Conservation (phyloP, 2,888 invertebrate genomes). For the Plutella xylostella region DNA sequence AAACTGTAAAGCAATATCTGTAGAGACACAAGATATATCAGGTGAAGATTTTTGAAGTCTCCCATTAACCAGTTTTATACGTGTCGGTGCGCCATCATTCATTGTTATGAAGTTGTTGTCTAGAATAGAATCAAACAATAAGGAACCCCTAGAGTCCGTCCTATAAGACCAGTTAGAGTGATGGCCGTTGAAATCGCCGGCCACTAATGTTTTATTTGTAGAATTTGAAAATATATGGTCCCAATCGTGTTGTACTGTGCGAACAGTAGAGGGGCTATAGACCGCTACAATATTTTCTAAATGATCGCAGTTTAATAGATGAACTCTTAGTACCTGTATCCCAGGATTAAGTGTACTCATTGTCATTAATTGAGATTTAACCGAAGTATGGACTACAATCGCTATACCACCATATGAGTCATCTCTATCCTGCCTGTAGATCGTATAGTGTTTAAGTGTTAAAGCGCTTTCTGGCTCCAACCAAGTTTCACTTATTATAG, state of each 20-base stretch:
- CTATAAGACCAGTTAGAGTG: slow-evolving; percentile 18
- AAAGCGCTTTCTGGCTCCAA: slow-evolving; percentile 6
- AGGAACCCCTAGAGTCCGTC: slow-evolving; percentile 14
- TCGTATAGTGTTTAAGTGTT: slow-evolving; percentile 12
- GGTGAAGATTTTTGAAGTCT: slow-evolving; percentile 15
- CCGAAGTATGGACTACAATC: slow-evolving; percentile 11
- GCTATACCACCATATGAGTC: slow-evolving; percentile 17
- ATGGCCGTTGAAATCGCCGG: slow-evolving; percentile 17
- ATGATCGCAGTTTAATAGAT: slow-evolving; percentile 10
- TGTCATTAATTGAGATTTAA: background rate
- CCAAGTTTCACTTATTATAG: slow-evolving; percentile 13
- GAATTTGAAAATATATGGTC: slow-evolving; percentile 7
- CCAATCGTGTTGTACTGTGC: slow-evolving; percentile 10
- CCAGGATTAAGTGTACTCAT: slow-evolving; percentile 1
- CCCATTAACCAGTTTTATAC: slow-evolving; percentile 12
- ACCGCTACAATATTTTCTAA: slow-evolving; percentile 12
- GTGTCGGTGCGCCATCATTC: slow-evolving; percentile 17
- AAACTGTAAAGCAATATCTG: slow-evolving; percentile 16
- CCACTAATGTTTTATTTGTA: slow-evolving; percentile 5
- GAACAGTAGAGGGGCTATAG: slow-evolving; percentile 12
- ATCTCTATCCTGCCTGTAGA: slow-evolving; percentile 13
- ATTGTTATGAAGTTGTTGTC: slow-evolving; percentile 13
- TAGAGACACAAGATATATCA: slow-evolving; percentile 14
- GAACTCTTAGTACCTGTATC: slow-evolving; percentile 12
- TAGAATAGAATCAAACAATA: slow-evolving; percentile 13